These are phyloP conservation scores for Antheraea assamensis DNA, from an alignment of 2,888 invertebrate genomes.

Conservation along the genomic window DNA sequence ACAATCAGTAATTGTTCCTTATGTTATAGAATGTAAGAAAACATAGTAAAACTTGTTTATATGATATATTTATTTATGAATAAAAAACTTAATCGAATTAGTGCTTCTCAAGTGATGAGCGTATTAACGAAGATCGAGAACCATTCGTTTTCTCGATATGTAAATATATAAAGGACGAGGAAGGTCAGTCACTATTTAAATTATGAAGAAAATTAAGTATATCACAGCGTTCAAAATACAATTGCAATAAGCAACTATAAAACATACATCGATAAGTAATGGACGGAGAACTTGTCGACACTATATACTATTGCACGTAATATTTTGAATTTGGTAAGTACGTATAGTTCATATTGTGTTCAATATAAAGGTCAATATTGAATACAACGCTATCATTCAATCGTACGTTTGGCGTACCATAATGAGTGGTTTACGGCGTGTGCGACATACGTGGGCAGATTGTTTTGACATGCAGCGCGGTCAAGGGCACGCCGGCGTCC, in stretches of 20 bases:
- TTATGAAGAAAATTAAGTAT: neutral
- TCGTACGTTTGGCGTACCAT: slow-evolving; percentile 37
- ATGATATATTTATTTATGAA: neutral
- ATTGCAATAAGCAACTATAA: neutral
- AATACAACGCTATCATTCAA: slow-evolving; percentile 37
- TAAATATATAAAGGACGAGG: neutral
- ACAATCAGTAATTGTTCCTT: neutral
- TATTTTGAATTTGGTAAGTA: slow-evolving; percentile 2
- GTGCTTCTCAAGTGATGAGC: neutral
- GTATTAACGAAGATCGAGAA: neutral
- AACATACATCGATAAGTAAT: slow-evolving; percentile 13
- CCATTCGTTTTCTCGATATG: neutral
- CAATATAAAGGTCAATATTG: slow-evolving; percentile 43
- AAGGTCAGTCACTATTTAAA: neutral
- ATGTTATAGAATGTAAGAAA: neutral
- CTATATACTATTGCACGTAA: slow-evolving; percentile 16
- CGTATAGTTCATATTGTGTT: slow-evolving; percentile 33
- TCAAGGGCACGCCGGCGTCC: slow-evolving; percentile 46
- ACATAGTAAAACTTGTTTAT: neutral
- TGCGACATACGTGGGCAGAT: slow-evolving; percentile 46
- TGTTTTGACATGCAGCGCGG: slow-evolving; percentile 43
- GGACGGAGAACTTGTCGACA: neutral
- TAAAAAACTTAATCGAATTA: neutral
- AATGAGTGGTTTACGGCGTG: slow-evolving; percentile 37
- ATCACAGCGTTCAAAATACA: neutral